Evolutionary conservation across 2,113 vertebrate genomes (phyloP), one percentile per base, ranked within the genome.

Genomic region (Mohoua ochrocephala): DNA sequence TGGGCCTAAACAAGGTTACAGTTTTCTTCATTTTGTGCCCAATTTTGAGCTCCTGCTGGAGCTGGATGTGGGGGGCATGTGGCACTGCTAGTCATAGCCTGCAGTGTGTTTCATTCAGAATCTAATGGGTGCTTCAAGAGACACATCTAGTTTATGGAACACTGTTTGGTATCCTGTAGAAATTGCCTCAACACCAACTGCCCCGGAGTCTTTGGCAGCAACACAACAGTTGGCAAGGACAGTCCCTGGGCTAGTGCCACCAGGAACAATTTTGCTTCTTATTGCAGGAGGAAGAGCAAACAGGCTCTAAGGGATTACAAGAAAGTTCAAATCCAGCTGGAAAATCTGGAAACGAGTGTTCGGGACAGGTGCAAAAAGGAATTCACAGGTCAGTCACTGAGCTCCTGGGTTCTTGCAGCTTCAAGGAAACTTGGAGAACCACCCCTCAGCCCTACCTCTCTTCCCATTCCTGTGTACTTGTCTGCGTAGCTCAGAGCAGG

Each of bases 301-400:
- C 99, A 99, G 97, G 99, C 99, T 76, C 96, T 99, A 80, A 98
- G 99, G 81, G 99, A 99, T 97, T 99, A 99, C 95, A 99, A 99
- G 98, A 99, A 99, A 97, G 99, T 99, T 82, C 99, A 99, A 98
- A 99, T 99, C 95, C 99, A 99, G 78, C 95, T 99, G 95, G 99
- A 99, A 98, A 99, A 99, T 83, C 98, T 99, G 95, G 99, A 99
- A 97, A 99, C 99, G 15, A 99, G 99, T 7, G 99, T 99, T 88
- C 98, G 99, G 75, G 99, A 99, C 95, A 99, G 99, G 91, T 99
- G 99, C 97, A 99, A 99, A 97, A 99, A 99, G 84, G 99, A 99
- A 96, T 99, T 99, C 96, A 99, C 99, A 94, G 99, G 99, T 99
- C 95, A 91, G 86, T 64, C 42, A 26, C 22, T 42, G 61, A 78